These are phyloP conservation scores for Babyrousa celebensis DNA, from an alignment of 2,797 vertebrate genomes.

Conservation along the genomic window DNA sequence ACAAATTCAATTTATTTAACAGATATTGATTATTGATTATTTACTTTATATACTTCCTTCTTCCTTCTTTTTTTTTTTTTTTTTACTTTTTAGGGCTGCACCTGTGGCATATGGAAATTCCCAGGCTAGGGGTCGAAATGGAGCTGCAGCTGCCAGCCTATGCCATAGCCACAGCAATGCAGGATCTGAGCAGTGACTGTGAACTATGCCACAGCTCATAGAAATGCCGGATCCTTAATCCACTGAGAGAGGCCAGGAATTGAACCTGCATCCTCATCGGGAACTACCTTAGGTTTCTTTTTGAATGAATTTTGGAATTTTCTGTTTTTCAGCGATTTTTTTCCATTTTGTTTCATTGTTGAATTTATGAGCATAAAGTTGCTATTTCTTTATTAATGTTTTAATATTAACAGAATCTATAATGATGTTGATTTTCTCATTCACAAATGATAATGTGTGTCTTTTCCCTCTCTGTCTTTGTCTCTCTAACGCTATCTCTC, in stretches of 20 bases:
- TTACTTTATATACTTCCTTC: not conserved
- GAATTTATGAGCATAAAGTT: not conserved
- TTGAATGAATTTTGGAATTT: conserved; percentile 20
- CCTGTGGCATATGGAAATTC: no score
- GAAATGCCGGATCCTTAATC: no score
- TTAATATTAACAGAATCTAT: not conserved
- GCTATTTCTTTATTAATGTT: not conserved
- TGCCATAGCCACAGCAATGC: no score
- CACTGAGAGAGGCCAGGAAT: no score
- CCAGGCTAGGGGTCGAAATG: no score
- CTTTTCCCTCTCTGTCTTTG: not conserved
- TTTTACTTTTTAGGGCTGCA: no score
- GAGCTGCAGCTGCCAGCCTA: no score
- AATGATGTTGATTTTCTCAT: not conserved
- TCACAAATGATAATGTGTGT: not conserved
- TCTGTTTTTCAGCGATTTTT: not conserved
- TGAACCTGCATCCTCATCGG: no score
- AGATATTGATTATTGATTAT: not conserved
- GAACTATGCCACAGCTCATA: no score
- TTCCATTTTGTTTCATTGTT: not conserved
- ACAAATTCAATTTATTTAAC: not conserved
- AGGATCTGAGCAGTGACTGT: no score
- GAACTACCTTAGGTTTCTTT: not conserved
- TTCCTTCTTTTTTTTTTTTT: no score
- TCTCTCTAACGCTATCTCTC: not conserved